These are phyloP conservation scores for Asteroscopus sphinx DNA, from an alignment of 2,888 invertebrate genomes.

Conservation along the genomic window DNA sequence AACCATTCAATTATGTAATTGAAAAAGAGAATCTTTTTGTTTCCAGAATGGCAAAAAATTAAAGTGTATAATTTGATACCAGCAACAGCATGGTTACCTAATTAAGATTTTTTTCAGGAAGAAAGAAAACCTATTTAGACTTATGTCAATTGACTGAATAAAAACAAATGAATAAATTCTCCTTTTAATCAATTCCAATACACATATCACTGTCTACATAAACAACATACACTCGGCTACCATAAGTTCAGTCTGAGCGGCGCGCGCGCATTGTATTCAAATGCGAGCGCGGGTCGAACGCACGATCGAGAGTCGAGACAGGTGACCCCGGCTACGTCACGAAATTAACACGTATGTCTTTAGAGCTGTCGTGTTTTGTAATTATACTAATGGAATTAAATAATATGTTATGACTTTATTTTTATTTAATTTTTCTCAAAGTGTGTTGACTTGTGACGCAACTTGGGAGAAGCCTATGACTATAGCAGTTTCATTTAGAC, in stretches of 20 bases:
- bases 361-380: constrained; percentile 1
- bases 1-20: no score
- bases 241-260: constrained; percentile 36
- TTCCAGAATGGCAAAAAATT: no score
- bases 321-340: constrained; percentile 62
- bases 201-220: constrained; percentile 20
- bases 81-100: no score
- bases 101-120: no score
- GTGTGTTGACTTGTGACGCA: no score
- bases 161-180: neutral
- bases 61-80: no score
- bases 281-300: constrained; percentile 56
- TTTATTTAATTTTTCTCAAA: no score
- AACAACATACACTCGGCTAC: constrained; percentile 28
- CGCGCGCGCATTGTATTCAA: constrained; percentile 74
- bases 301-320: constrained; percentile 50
- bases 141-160: no score
- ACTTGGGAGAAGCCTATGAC: no score
- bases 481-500: no score
- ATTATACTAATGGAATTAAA: constrained; percentile 13
- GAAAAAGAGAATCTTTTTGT: no score
- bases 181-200: constrained; percentile 15
- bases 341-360: constrained; percentile 44
- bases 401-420: constrained; percentile 14
- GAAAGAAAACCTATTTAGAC: no score